These are phyloP conservation scores for Mamestra configurata DNA, from an alignment of 1,140 invertebrate genomes.

Conservation along the genomic window DNA sequence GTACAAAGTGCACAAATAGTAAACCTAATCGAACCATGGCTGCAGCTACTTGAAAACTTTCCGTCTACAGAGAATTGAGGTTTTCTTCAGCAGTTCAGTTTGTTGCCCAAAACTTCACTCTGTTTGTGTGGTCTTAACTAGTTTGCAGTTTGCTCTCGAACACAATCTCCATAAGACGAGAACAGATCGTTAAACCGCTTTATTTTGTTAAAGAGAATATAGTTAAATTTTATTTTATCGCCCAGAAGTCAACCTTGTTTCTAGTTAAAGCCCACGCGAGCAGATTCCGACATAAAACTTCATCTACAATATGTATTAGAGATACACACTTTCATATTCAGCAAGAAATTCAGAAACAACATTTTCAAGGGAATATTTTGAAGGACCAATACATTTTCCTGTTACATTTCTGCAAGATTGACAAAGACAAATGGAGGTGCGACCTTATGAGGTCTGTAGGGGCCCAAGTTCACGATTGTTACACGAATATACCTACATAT, in stretches of 20 bases:
- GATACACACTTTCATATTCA: neutral
- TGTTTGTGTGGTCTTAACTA: slow-evolving; percentile 26
- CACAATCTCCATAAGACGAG: neutral
- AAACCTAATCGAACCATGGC: slow-evolving; percentile 9
- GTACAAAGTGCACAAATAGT: slow-evolving; percentile 8
- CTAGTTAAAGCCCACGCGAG: slow-evolving; percentile 3
- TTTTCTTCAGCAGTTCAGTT: slow-evolving; percentile 17
- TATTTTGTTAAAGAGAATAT: neutral
- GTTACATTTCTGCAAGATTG: slow-evolving; percentile 21
- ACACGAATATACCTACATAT: neutral
- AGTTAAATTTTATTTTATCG: neutral
- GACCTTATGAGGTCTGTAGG: slow-evolving; percentile 5
- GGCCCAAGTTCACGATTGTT: neutral
- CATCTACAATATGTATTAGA: neutral
- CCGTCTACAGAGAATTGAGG: slow-evolving; percentile 25
- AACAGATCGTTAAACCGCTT: slow-evolving; percentile 10
- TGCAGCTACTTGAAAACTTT: slow-evolving; percentile 29
- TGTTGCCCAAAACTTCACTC: slow-evolving; percentile 11
- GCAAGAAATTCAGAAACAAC: neutral
- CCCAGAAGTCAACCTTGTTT: neutral
- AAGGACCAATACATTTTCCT: slow-evolving; percentile 22
- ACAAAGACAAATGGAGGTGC: slow-evolving; percentile 26
- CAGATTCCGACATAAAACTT: neutral
- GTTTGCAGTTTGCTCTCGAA: slow-evolving; percentile 15
- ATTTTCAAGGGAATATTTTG: slow-evolving; percentile 8